Percentiles rank a stretch among this genome's conserved stretches.
phyloP scores from a whole-genome alignment of 2,113 vertebrate genomes.

The Callorhinus ursinus region DNA sequence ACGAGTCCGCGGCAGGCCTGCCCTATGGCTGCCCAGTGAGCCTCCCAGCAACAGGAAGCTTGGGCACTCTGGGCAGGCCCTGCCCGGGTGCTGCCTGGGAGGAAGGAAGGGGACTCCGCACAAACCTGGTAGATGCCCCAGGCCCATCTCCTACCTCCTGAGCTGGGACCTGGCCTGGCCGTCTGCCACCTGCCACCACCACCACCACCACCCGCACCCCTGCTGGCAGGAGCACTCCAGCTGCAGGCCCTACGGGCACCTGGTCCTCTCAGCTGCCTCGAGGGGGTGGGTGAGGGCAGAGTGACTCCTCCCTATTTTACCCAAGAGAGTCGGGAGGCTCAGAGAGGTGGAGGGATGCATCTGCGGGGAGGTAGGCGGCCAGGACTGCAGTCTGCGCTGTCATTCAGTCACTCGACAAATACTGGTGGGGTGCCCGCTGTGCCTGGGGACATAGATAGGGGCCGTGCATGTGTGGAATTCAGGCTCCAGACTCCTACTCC shows the following conservation, averaged over 20 bases:
- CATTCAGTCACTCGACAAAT: background rate
- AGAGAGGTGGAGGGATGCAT: background rate
- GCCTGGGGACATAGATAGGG: background rate
- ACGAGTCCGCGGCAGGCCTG: rapidly evolving
- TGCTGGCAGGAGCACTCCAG: background rate
- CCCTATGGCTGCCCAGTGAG: background rate
- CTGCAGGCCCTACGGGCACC: rapidly evolving
- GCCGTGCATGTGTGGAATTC: background rate
- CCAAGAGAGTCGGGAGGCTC: background rate
- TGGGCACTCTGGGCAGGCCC: background rate
- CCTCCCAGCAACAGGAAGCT: too few relatives aligned
- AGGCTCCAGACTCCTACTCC: background rate
- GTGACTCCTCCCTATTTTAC: background rate
- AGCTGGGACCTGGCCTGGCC: rapidly evolving
- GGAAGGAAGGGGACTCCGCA: background rate
- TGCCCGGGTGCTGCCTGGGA: background rate
- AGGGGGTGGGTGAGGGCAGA: background rate
- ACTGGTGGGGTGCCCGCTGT: background rate
- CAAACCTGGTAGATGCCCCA: background rate
- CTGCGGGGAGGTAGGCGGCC: background rate
- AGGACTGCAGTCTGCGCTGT: background rate
- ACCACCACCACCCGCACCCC: too few relatives aligned
- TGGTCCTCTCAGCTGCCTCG: background rate
- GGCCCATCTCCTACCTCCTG: background rate
- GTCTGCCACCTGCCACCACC: background rate